Percentiles rank a stretch among this genome's conserved stretches.
These are phyloP conservation scores for Panthera tigris DNA, from an alignment of 2,113 vertebrate species.

Conservation along the genomic window DNA sequence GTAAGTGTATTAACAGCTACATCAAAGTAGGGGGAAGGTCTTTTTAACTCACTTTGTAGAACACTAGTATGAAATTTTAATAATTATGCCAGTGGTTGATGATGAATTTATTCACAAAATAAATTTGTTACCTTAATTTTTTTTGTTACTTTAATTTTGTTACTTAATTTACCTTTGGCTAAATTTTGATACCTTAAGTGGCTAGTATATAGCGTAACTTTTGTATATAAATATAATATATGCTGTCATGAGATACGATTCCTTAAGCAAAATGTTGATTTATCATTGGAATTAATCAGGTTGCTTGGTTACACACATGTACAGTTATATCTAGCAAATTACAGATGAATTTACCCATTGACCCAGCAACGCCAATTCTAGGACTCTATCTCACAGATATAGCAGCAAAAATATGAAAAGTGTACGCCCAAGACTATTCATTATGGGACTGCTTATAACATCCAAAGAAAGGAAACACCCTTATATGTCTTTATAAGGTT, in stretches of 20 bases:
- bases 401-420: neutral
- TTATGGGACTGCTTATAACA: neutral
- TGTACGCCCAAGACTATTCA: neutral
- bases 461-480: neutral
- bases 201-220: neutral
- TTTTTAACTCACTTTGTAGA: conserved; percentile 17
- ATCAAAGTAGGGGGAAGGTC: neutral
- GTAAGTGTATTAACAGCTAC: neutral
- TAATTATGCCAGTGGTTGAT: neutral
- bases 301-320: neutral
- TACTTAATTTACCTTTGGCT: too few species aligned
- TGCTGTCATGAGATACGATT: neutral
- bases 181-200: neutral
- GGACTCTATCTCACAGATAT: neutral
- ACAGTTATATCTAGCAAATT: neutral
- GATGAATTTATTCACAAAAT: neutral
- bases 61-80: neutral
- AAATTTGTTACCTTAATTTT: too few species aligned
- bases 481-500: neutral
- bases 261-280: neutral
- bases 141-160: too few species aligned
- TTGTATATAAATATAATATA: neutral
- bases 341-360: neutral
- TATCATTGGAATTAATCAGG: neutral
- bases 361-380: neutral